Evolutionary conservation across 1,140 invertebrate species (phyloP), one percentile per base, ranked within the genome.

Genomic region (Marisa cornuarietis): DNA sequence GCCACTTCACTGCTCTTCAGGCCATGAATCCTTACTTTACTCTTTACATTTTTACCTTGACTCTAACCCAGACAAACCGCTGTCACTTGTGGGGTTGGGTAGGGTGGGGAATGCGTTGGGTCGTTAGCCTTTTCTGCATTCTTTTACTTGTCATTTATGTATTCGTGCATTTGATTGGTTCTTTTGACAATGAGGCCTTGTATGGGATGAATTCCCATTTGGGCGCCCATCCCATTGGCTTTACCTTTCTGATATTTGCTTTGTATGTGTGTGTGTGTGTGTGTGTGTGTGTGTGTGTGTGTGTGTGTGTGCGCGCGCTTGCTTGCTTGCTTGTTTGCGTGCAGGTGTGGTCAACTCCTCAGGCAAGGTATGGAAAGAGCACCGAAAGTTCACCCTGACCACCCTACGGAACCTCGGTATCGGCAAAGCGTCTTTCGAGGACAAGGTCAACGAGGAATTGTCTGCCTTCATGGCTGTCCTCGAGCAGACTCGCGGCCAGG

Each of bases 391-490:
- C 90, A 93, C 94, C 7, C 87, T 96, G 68, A 93, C 93, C 79
- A 93, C 94, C 78, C 91, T 97, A 81, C 92, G 93, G 51, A 91
- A 94, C 31, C 91, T 96, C 14, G 96, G 96, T 24, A 95, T 95
- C 80, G 95, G 95, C 0, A 94, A 94, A 85, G 92, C 90, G 1
- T 88, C 91, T 63, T 96, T 96, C 94, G 94, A 95, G 83, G 91
- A 93, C 11, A 93, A 94, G 74, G 94, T 96, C 20, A 91, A 93
- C 77, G 92, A 93, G 0, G 95, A 96, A 68, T 62, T 84, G 13
- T 26, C 22, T 0, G 73, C 78, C 54, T 81, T 87, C 54, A 54
- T 83, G 10, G 49, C 81, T 3, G 63, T 79, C 6, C 66, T 83
- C 4, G 79, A 84, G 24, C 18, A 78, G 9, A 76, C 75, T 4